Conservation (phyloP, 1,140 invertebrate species). For the Drosophila murphyi region DNA sequence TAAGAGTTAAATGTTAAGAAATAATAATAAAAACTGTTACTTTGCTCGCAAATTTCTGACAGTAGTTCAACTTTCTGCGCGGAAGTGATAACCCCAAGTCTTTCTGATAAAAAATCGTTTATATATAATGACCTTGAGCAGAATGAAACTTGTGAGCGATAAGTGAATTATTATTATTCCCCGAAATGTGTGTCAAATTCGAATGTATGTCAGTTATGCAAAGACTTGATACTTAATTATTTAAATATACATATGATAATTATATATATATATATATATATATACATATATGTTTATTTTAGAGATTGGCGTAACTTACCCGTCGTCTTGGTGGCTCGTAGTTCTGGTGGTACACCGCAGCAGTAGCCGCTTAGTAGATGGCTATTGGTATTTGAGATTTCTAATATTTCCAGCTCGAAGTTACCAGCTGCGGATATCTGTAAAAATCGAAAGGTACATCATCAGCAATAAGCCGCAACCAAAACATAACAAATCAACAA, state of each 20-base stretch:
- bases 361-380: conserved; percentile 92
- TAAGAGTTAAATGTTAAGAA: no score
- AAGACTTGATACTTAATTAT: not conserved
- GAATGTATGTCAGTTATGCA: conserved; percentile 20
- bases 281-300: conserved; percentile 5
- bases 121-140: conserved; percentile 19
- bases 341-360: conserved; percentile 88
- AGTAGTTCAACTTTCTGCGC: no score
- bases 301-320: conserved; percentile 57
- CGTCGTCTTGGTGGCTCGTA: conserved; percentile 85
- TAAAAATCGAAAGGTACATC: conserved; percentile 63
- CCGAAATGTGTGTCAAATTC: conserved; percentile 16
- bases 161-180: conserved; percentile 1
- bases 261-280: conserved; percentile 2
- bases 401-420: conserved; percentile 96
- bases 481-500: conserved; percentile 36
- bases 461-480: conserved; percentile 41
- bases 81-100: no score
- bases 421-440: conserved; percentile 88
- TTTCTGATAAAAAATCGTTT: conserved; percentile 5
- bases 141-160: conserved; percentile 1
- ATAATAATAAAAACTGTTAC: no score
- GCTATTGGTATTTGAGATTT: conserved; percentile 93
- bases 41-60: no score
- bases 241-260: conserved; percentile 2